Evolutionary conservation across 2,888 invertebrate species (phyloP).

Genomic region (Nipponacmea schrenckii): DNA sequence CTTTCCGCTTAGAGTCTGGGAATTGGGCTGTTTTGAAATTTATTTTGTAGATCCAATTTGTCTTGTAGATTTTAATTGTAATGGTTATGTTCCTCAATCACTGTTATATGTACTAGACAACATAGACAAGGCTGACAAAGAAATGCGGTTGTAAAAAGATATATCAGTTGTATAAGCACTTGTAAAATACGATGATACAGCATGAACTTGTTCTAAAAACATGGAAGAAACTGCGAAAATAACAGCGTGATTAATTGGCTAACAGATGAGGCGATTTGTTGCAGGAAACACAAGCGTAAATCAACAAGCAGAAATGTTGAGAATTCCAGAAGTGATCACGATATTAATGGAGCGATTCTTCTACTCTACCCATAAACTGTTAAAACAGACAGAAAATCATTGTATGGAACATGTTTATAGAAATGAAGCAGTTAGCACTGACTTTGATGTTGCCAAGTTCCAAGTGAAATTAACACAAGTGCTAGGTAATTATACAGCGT

Average conservation of each 20-base stretch:
- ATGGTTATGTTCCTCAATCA: too few species aligned
- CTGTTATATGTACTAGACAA: too few species aligned
- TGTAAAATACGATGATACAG: constrained; percentile 9
- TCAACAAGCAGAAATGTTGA: constrained; percentile 6
- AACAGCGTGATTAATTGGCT: constrained; percentile 7
- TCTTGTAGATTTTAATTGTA: too few species aligned
- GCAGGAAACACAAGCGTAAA: constrained; percentile 6
- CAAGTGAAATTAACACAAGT: too few species aligned
- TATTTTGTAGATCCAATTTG: too few species aligned
- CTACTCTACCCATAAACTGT: neutral
- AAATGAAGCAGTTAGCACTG: neutral
- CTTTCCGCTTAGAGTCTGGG: too few species aligned
- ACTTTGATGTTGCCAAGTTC: neutral
- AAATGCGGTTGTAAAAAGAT: neutral
- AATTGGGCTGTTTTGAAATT: too few species aligned
- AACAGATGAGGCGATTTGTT: constrained; percentile 6
- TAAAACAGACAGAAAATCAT: constrained; percentile 4
- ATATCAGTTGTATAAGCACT: constrained; percentile 7
- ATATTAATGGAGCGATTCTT: constrained; percentile 4
- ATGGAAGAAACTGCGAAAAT: constrained; percentile 4
- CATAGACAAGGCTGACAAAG: too few species aligned
- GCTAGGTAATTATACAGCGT: too few species aligned
- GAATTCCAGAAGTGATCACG: constrained; percentile 4
- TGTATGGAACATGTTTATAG: constrained; percentile 6
- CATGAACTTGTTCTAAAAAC: constrained; percentile 6